phyloP scores from a whole-genome alignment of 1,140 invertebrate species.

The Drosophila littoralis region DNA sequence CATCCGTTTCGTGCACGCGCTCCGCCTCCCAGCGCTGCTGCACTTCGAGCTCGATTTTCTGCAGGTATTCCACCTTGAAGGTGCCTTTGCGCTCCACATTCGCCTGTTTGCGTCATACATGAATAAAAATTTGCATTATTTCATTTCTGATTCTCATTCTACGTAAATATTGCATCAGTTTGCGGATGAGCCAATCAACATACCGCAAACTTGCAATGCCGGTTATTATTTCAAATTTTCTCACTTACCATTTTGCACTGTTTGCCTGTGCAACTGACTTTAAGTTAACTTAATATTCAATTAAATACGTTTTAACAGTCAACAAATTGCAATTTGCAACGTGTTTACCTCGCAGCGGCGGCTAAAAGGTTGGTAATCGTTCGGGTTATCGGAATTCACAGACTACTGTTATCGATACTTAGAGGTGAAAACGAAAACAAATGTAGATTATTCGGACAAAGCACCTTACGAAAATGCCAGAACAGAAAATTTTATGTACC shows the following conservation, averaged over 20 bases:
- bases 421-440: neutral
- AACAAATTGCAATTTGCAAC: slow-evolving; percentile 63
- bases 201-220: neutral
- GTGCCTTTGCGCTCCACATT: slow-evolving; percentile 93
- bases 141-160: neutral
- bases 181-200: neutral
- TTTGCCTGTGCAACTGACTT: neutral
- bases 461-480: neutral
- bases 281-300: slow-evolving; percentile 25
- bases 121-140: slow-evolving; percentile 14
- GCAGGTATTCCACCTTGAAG: slow-evolving; percentile 95
- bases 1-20: slow-evolving; percentile 93
- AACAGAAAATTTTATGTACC: neutral
- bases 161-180: slow-evolving; percentile 39
- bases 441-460: neutral
- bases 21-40: slow-evolving; percentile 93
- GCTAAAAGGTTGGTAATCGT: slow-evolving; percentile 27
- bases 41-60: slow-evolving; percentile 93
- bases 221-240: neutral
- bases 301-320: slow-evolving; percentile 9
- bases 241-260: slow-evolving; percentile 53
- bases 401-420: slow-evolving; percentile 13
- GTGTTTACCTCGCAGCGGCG: slow-evolving; percentile 62
- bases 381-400: slow-evolving; percentile 2
- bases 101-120: slow-evolving; percentile 47